phyloP scores from a whole-genome alignment of 2,888 invertebrate genomes.

The Caenorhabditis macrosperma region DNA sequence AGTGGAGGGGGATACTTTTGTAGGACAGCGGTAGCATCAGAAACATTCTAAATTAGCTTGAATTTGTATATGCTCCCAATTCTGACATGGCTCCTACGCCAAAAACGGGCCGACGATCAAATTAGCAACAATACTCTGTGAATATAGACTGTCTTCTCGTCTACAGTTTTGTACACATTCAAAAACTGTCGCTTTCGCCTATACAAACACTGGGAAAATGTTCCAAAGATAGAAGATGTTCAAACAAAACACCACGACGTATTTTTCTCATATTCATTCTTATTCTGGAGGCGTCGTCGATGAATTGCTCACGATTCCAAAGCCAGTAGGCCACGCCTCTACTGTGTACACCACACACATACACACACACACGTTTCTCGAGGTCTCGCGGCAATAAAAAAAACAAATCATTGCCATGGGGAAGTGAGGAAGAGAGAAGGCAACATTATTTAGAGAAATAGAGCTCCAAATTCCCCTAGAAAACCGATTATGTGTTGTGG shows the following conservation, averaged over 20 bases:
- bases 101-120: too few species aligned
- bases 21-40: too few species aligned
- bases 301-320: conserved; percentile 11
- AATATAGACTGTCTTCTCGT: conserved; percentile 5
- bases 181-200: conserved; percentile 33
- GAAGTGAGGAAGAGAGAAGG: conserved; percentile 2
- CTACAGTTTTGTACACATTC: background rate
- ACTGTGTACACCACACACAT: too few species aligned
- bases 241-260: background rate
- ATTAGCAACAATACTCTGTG: too few species aligned
- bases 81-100: too few species aligned
- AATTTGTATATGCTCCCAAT: too few species aligned
- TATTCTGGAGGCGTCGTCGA: conserved; percentile 4
- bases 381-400: too few species aligned
- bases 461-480: conserved; percentile 21
- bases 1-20: too few species aligned
- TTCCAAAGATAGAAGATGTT: conserved; percentile 23
- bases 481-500: conserved; percentile 52
- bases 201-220: conserved; percentile 9
- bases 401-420: conserved; percentile 6
- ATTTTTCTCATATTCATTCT: conserved; percentile 2
- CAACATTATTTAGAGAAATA: conserved; percentile 23
- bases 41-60: background rate
- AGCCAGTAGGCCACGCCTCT: conserved; percentile 1
- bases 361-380: too few species aligned